Percentiles rank a stretch among this genome's conserved stretches.
Conservation (phyloP, 2,888 invertebrate species). For the Phyllotreta striolata region DNA sequence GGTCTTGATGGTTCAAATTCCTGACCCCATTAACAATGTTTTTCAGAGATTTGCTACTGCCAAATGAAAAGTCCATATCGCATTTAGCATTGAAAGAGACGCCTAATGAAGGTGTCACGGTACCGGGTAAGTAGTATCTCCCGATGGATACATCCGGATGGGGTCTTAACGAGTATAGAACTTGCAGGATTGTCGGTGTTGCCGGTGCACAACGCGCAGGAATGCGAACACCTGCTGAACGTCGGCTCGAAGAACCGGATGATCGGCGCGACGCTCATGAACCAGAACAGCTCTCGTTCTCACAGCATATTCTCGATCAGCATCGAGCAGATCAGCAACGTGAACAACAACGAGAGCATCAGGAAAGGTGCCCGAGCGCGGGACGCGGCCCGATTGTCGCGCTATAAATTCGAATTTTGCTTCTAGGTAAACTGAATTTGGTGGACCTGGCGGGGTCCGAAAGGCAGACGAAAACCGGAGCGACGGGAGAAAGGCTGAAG, state of each 20-base stretch:
- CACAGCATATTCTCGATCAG: constrained; percentile 89
- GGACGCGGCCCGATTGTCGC: not conserved
- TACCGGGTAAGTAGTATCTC: constrained; percentile 56
- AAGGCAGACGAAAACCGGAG: constrained; percentile 83
- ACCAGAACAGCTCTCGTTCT: constrained; percentile 83
- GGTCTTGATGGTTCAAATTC: not conserved
- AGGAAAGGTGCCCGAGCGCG: constrained; percentile 50
- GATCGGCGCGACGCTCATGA: constrained; percentile 88
- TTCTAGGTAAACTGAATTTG: constrained; percentile 77
- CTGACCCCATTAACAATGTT: not conserved
- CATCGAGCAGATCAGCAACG: constrained; percentile 77
- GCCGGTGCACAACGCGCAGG: constrained; percentile 78
- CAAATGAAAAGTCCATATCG: constrained; percentile 51
- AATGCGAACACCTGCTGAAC: constrained; percentile 79
- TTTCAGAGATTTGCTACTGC: constrained; percentile 56
- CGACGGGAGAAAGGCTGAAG: constrained; percentile 83
- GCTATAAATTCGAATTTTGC: constrained; percentile 7
- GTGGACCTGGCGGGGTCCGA: constrained; percentile 92
- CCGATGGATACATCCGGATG: not conserved
- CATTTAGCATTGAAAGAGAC: constrained; percentile 63
- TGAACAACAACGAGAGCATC: constrained; percentile 57
- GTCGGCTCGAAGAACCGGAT: constrained; percentile 82
- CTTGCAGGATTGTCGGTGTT: constrained; percentile 72
- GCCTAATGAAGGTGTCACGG: constrained; percentile 64
- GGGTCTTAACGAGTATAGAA: not conserved